Conservation (phyloP, 2,113 vertebrate genomes). For the Vidua chalybeata region DNA sequence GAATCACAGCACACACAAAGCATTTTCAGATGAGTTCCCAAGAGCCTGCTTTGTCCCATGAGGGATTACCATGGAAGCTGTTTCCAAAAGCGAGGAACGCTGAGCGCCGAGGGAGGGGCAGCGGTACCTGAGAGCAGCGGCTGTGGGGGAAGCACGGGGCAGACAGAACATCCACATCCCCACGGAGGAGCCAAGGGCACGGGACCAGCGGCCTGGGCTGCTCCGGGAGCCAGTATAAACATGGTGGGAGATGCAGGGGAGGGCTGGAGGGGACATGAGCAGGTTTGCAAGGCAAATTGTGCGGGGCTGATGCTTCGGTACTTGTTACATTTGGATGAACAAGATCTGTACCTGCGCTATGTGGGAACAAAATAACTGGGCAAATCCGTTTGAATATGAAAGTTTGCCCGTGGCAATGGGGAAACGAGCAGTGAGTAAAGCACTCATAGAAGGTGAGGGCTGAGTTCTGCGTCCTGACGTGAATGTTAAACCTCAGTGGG, state of each 20-base stretch:
- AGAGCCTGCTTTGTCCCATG: fast-evolving
- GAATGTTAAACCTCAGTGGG: background rate
- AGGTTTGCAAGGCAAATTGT: background rate
- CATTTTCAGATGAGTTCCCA: background rate
- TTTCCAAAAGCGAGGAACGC: background rate
- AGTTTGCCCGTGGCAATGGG: background rate
- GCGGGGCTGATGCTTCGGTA: background rate
- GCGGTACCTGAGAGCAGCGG: background rate
- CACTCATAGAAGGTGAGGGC: background rate
- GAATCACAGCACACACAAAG: background rate
- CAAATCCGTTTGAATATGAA: background rate
- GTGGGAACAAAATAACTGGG: background rate
- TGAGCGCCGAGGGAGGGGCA: fast-evolving
- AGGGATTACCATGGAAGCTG: background rate
- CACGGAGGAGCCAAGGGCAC: fast-evolving
- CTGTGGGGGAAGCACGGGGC: background rate
- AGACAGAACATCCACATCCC: fast-evolving
- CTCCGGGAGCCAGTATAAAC: background rate
- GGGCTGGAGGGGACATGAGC: background rate
- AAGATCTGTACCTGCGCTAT: background rate
- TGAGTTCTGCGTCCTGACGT: fast-evolving
- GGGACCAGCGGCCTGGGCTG: background rate
- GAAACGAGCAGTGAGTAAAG: background rate
- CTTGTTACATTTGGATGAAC: background rate
- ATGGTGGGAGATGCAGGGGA: background rate